phyloP scores from a whole-genome alignment of 2,888 invertebrate species.

The Netelia fuscicornis region DNA sequence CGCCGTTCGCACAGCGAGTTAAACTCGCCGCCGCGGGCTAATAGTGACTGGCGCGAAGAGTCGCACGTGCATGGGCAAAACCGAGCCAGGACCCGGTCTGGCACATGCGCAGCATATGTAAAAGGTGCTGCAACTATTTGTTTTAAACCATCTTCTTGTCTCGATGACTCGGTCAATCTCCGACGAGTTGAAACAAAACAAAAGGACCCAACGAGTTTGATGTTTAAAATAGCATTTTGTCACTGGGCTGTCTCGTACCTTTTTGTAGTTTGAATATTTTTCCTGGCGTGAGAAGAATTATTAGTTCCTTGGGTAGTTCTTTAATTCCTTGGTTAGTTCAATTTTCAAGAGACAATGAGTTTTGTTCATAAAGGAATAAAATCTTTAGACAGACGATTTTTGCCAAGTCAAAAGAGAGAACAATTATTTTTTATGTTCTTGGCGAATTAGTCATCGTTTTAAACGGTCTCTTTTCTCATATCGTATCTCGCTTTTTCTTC shows the following conservation, averaged over 20 bases:
- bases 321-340: background rate
- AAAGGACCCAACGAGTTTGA: background rate
- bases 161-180: constrained; percentile 32
- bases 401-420: too few species aligned
- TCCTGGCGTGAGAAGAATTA: too few species aligned
- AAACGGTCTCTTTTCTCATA: too few species aligned
- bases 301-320: background rate
- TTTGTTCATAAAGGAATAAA: too few species aligned
- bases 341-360: too few species aligned
- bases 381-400: too few species aligned
- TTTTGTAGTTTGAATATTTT: too few species aligned
- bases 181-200: background rate
- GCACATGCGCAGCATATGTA: constrained; percentile 16
- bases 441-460: too few species aligned
- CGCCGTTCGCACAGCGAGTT: constrained; percentile 7
- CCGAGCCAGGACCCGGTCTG: constrained; percentile 9
- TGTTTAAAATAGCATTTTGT: background rate
- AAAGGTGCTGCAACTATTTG: constrained; percentile 18
- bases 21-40: constrained; percentile 25
- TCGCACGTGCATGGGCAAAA: constrained; percentile 10
- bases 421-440: too few species aligned
- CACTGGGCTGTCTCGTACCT: too few species aligned
- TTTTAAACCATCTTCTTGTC: background rate
- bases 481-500: too few species aligned
- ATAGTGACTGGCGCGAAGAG: constrained; percentile 41